Base-by-base conservation (phyloP, 23 tunicate species). In the Corella eumyota region DNA sequence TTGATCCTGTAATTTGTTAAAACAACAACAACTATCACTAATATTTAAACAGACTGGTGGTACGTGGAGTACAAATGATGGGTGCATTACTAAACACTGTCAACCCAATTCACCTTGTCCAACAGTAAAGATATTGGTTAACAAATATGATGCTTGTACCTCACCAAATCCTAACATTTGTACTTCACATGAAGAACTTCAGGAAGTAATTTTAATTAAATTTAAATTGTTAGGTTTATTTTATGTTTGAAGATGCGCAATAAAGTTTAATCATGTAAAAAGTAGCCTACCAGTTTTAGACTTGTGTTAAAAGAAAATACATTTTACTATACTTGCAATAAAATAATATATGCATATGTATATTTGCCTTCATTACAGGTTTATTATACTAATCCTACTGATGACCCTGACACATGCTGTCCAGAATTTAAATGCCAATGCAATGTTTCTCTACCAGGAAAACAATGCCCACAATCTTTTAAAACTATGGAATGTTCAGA, bases 351-450 rank as follows among this genome's bases (percentile, higher is more conserved):
- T n/a, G n/a, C n/a, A n/a, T n/a, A n/a, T n/a, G n/a, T n/a, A n/a
- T n/a, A n/a, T n/a, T n/a, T n/a, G n/a, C n/a, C n/a, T n/a, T n/a
- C n/a, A n/a, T 53, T 53, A 6, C 65, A 60, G 65, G 65, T 60
- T 4, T 17, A 31, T 44, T 60, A 60, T 34, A 11, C 33, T 33
- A 30, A 60, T 45, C 4, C 17, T 32, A 60, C 28, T 6, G 23
- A 33, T 4, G 65, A 60, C 45, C 65, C 65, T 3, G 22, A 60
- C 23, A 29, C 30, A 1, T 60, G 65, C 26, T 60, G 65, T 21
- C 65, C 65, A 1, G 65, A 60, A 30, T 33, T 2, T 33, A 45
- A 60, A 21, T 60, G 65, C 30, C 65, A 45, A 22, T 60, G 65
- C 34, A 60, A 60, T 45, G 45, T 22, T 28, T 25, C 45, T 23